Evolutionary conservation across 2,888 invertebrate genomes (phyloP).

Genomic region (Dryobotodes eremita): DNA sequence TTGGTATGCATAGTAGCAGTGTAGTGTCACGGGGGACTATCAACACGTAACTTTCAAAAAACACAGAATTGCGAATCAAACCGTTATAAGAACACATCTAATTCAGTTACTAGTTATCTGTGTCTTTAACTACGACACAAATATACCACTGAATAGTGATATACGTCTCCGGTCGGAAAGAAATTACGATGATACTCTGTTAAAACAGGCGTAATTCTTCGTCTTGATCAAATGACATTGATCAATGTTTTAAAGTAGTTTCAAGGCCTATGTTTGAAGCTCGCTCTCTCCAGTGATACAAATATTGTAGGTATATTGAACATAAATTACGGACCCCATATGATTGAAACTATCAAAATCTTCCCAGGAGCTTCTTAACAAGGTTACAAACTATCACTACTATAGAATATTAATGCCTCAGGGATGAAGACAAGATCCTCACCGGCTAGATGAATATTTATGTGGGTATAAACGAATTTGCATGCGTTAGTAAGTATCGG

Average conservation of each 20-base stretch:
- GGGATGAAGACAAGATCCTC: constrained; percentile 49
- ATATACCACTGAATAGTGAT: no score
- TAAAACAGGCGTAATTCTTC: not conserved
- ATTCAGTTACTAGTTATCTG: not conserved
- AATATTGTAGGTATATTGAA: constrained; percentile 6
- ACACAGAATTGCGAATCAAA: not conserved
- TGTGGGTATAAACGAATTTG: constrained; percentile 43
- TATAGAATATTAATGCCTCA: constrained; percentile 45
- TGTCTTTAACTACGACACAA: no score
- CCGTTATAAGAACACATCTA: not conserved
- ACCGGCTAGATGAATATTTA: constrained; percentile 49
- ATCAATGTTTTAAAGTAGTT: not conserved
- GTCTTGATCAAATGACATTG: not conserved
- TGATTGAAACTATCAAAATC: constrained; percentile 32
- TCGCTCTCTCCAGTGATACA: constrained; percentile 6
- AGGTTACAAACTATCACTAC: constrained; percentile 35
- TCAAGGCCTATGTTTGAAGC: not conserved
- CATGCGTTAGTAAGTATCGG: constrained; percentile 23
- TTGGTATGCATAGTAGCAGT: not conserved
- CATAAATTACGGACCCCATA: constrained; percentile 5
- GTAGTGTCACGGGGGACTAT: not conserved
- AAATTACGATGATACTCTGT: not conserved
- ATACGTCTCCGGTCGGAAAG: not conserved
- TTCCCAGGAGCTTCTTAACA: constrained; percentile 21
- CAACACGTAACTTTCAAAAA: not conserved